These are phyloP conservation scores for Hormiphora californensis DNA, from an alignment of 37 sponge, comb jelly and placozoan species.

Conservation along the genomic window DNA sequence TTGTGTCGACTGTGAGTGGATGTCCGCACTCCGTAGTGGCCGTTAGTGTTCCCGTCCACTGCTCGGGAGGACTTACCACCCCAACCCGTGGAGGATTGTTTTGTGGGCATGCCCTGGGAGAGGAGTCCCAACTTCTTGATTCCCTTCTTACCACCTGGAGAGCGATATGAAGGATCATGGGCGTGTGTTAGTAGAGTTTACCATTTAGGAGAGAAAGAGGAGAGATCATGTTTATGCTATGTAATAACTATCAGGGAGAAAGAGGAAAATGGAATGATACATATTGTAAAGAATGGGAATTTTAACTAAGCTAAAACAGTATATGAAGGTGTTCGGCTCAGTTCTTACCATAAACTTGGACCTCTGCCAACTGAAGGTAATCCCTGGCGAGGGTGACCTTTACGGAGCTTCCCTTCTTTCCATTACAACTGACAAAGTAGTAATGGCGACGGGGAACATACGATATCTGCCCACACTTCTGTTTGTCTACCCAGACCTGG, in stretches of 20 bases:
- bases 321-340: too few relatives aligned
- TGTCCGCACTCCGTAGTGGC: background rate
- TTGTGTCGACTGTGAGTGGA: background rate
- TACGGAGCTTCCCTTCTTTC: background rate
- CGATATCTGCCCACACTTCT: conserved; percentile 1
- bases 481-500: background rate
- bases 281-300: too few relatives aligned
- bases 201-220: too few relatives aligned
- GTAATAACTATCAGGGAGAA: too few relatives aligned
- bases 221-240: too few relatives aligned
- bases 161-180: too few relatives aligned
- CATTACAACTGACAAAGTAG: background rate
- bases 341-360: background rate
- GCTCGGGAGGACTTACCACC: background rate
- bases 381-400: background rate
- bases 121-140: background rate
- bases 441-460: background rate
- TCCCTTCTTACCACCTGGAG: background rate
- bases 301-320: too few relatives aligned
- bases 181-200: too few relatives aligned
- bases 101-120: background rate
- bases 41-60: background rate
- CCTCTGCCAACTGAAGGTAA: background rate
- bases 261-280: too few relatives aligned
- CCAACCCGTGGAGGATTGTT: background rate